phyloP scores from a whole-genome alignment of 2,888 invertebrate genomes.

The Lamellibrachia columna region DNA sequence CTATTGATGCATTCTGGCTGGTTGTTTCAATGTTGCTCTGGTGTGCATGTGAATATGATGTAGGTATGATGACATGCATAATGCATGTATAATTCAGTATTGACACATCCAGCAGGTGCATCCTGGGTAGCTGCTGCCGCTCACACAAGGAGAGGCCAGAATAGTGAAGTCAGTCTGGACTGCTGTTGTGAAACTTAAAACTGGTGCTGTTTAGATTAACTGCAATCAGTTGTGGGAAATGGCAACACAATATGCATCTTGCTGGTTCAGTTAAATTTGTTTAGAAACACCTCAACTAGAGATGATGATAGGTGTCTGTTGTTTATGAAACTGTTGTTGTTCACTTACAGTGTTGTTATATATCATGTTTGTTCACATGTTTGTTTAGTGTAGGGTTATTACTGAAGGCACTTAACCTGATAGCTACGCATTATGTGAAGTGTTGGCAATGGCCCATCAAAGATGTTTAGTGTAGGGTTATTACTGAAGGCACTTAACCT shows the following conservation, averaged over 20 bases:
- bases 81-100: background rate
- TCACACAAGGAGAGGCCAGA: background rate
- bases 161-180: background rate
- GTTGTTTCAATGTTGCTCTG: background rate
- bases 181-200: background rate
- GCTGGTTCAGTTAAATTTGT: background rate
- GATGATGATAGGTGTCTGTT: background rate
- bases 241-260: background rate
- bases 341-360: background rate
- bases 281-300: background rate
- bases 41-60: background rate
- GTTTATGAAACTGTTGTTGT: background rate
- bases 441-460: background rate
- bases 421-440: background rate
- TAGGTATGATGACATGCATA: background rate
- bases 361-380: too few species aligned
- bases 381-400: too few species aligned
- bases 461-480: background rate
- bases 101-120: background rate
- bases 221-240: background rate
- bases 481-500: background rate
- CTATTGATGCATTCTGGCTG: background rate
- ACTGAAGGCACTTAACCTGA: background rate
- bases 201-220: background rate
- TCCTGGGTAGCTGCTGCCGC: too few species aligned